Percentiles rank a stretch among this genome's conserved stretches.
These are phyloP conservation scores for Torymus auratus DNA, from an alignment of 2,888 invertebrate genomes.

Conservation along the genomic window DNA sequence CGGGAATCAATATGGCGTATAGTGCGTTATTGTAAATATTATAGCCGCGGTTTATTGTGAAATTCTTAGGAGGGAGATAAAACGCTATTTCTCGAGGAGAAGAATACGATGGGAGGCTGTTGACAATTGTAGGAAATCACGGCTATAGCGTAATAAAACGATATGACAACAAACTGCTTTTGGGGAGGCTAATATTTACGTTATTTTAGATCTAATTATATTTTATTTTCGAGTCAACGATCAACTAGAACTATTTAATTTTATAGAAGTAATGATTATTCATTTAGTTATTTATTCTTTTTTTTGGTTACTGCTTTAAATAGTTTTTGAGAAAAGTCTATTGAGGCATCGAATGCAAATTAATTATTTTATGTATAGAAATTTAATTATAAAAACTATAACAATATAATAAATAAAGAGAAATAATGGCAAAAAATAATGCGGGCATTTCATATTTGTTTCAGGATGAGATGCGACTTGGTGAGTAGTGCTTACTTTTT, in stretches of 20 bases:
- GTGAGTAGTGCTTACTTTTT: conserved; percentile 49
- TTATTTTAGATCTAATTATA: no score
- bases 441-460: conserved; percentile 43
- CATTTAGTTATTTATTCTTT: no score
- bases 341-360: no score
- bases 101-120: background rate
- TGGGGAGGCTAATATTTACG: no score
- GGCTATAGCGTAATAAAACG: background rate
- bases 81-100: no score
- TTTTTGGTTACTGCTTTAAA: no score
- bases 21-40: conserved; percentile 10
- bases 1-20: background rate
- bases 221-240: no score
- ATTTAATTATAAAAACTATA: no score
- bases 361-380: no score
- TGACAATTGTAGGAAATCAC: background rate
- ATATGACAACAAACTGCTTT: conserved; percentile 2
- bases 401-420: background rate
- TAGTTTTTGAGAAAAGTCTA: no score
- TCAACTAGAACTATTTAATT: no score
- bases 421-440: conserved; percentile 23
- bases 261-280: no score
- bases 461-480: conserved; percentile 38
- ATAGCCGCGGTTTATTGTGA: conserved; percentile 20
- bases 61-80: conserved; percentile 13